Evolutionary conservation across 2,888 invertebrate species (phyloP).

Genomic region (Folsomia candida): DNA sequence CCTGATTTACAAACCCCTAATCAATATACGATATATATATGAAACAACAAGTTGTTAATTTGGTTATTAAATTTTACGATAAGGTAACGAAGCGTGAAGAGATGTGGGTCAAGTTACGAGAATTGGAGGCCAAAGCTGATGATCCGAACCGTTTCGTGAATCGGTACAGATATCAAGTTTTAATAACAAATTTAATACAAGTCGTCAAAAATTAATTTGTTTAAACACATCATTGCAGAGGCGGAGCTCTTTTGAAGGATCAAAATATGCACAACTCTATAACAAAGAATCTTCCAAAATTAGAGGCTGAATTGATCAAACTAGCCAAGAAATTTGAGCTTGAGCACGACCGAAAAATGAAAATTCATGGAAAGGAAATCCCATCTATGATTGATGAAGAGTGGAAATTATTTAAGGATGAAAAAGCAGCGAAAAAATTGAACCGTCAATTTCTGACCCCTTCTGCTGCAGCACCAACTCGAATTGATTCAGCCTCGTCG

Average conservation of each 20-base stretch:
- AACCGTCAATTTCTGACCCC: not conserved
- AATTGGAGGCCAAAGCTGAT: slow-evolving; percentile 33
- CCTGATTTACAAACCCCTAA: no score
- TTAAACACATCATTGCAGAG: slow-evolving; percentile 22
- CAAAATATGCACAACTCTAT: slow-evolving; percentile 35
- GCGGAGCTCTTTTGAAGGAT: slow-evolving; percentile 39
- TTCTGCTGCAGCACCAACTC: no score
- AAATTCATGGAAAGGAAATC: slow-evolving; percentile 31
- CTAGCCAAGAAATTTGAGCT: slow-evolving; percentile 35
- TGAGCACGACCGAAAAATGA: slow-evolving; percentile 38
- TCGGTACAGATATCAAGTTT: slow-evolving; percentile 23
- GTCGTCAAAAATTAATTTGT: not conserved
- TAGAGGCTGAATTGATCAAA: slow-evolving; percentile 31
- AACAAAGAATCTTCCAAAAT: slow-evolving; percentile 34
- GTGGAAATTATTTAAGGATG: slow-evolving; percentile 31
- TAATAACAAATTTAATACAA: not conserved
- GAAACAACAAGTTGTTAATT: no score
- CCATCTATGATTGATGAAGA: slow-evolving; percentile 32
- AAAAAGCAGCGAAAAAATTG: slow-evolving; percentile 21
- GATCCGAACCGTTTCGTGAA: slow-evolving; percentile 40
- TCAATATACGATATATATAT: no score
- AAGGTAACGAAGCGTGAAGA: slow-evolving; percentile 34
- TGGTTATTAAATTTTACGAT: no score
- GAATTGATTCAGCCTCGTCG: no score
- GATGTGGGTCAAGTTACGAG: slow-evolving; percentile 38